Evolutionary conservation across 2,888 invertebrate genomes (phyloP).

Genomic region (Dicyrtoma fusca): DNA sequence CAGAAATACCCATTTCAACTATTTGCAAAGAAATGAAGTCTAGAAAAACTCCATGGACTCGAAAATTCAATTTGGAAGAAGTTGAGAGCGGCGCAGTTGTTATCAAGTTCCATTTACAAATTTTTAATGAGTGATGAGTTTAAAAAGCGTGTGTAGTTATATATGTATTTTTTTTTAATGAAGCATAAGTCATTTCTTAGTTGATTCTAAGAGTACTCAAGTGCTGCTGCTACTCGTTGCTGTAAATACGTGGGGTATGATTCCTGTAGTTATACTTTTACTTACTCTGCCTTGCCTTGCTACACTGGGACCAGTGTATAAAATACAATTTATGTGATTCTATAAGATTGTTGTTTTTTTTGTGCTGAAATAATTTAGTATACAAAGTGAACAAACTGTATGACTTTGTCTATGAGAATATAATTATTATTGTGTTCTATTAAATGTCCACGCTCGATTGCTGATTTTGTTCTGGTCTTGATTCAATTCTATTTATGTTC

Average conservation of each 20-base stretch:
- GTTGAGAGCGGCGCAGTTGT: constrained; percentile 71
- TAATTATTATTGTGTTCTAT: too few species aligned
- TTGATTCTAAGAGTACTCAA: too few species aligned
- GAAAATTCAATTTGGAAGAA: constrained; percentile 69
- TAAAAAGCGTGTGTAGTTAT: too few species aligned
- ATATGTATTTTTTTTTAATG: not conserved
- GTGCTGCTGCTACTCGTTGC: not conserved
- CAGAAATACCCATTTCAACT: constrained; percentile 70
- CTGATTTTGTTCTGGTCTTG: too few species aligned
- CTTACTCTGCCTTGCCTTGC: too few species aligned
- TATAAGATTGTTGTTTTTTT: not conserved
- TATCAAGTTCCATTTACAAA: constrained; percentile 71
- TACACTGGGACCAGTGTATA: too few species aligned
- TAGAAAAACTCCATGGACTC: constrained; percentile 68
- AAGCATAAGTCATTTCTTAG: too few species aligned
- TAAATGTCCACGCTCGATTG: too few species aligned
- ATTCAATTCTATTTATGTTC: too few species aligned
- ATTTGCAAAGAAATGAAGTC: constrained; percentile 66
- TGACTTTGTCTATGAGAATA: too few species aligned
- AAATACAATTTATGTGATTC: not conserved
- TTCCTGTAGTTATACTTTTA: not conserved
- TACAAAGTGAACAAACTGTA: too few species aligned
- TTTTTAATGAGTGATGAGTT: constrained; percentile 61
- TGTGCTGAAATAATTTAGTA: not conserved
- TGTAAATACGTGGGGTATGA: not conserved